Percentiles rank a stretch among this genome's conserved stretches.
Conservation (phyloP, 2,113 vertebrate species). For the Naja naja region DNA sequence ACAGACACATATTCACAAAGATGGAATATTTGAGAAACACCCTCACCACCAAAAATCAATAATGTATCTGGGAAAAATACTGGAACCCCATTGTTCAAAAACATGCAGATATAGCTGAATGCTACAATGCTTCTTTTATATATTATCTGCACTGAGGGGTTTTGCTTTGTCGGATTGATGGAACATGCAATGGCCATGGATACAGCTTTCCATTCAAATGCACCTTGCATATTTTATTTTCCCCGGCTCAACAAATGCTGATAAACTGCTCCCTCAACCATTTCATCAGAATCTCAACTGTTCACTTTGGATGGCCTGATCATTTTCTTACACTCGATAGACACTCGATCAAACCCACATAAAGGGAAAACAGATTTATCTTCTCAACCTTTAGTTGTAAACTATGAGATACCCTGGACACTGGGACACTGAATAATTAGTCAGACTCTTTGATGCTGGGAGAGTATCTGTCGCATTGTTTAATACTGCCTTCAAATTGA, state of each 20-base stretch:
- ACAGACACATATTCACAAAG: not conserved
- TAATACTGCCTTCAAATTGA: constrained; percentile 51
- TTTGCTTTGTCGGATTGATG: constrained; percentile 52
- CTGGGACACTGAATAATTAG: constrained; percentile 54
- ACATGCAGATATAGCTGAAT: constrained; percentile 56
- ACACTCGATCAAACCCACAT: constrained; percentile 53
- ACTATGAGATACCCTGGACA: constrained; percentile 47
- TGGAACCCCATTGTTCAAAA: constrained; percentile 46
- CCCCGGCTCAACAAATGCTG: constrained; percentile 63
- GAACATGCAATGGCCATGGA: constrained; percentile 47
- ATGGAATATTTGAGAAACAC: not conserved
- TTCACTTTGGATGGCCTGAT: constrained; percentile 36
- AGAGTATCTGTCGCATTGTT: constrained; percentile 19
- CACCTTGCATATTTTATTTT: constrained; percentile 65
- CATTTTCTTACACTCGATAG: constrained; percentile 44
- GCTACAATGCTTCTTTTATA: constrained; percentile 43
- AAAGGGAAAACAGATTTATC: constrained; percentile 58
- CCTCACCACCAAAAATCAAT: constrained; percentile 28
- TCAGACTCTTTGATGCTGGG: constrained; percentile 37
- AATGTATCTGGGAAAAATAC: constrained; percentile 59
- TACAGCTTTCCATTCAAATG: constrained; percentile 50
- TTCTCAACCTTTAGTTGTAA: constrained; percentile 46
- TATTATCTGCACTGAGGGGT: constrained; percentile 44
- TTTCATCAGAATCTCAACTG: constrained; percentile 64
- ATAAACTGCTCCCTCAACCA: constrained; percentile 61